Evolutionary conservation across 2,797 vertebrate genomes (phyloP).

Genomic region (Lepilemur ruficaudatus): DNA sequence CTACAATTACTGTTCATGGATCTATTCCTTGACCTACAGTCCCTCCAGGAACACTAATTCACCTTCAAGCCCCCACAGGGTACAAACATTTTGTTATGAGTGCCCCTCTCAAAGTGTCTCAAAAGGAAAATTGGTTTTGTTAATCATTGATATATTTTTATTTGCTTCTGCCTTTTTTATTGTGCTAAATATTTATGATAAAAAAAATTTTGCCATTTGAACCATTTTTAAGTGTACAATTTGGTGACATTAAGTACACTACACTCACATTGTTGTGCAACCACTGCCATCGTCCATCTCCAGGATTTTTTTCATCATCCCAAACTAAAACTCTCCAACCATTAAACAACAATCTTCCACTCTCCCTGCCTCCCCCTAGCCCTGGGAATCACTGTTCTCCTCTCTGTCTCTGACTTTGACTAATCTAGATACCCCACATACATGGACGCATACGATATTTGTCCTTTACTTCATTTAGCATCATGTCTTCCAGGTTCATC

Average conservation of each 20-base stretch:
- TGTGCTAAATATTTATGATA: background rate
- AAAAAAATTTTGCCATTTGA: background rate
- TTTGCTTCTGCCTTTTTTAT: background rate
- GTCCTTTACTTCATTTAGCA: background rate
- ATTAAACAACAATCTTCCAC: background rate
- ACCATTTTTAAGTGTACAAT: background rate
- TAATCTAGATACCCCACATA: background rate
- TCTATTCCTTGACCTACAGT: background rate
- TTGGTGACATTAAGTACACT: background rate
- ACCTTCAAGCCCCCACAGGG: background rate
- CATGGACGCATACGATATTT: background rate
- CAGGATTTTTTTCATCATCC: background rate
- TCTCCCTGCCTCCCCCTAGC: accelerated
- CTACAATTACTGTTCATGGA: background rate
- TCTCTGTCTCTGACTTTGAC: background rate
- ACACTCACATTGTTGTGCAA: no score
- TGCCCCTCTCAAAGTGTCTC: background rate
- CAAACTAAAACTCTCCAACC: background rate
- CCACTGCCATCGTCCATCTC: background rate
- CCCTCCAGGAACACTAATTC: no score
- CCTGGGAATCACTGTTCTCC: background rate
- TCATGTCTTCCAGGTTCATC: background rate
- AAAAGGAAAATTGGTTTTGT: background rate
- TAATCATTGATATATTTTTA: background rate
- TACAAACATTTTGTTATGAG: background rate